These are phyloP conservation scores for Molossus alvarezi DNA, from an alignment of 2,797 vertebrate genomes.

Conservation along the genomic window DNA sequence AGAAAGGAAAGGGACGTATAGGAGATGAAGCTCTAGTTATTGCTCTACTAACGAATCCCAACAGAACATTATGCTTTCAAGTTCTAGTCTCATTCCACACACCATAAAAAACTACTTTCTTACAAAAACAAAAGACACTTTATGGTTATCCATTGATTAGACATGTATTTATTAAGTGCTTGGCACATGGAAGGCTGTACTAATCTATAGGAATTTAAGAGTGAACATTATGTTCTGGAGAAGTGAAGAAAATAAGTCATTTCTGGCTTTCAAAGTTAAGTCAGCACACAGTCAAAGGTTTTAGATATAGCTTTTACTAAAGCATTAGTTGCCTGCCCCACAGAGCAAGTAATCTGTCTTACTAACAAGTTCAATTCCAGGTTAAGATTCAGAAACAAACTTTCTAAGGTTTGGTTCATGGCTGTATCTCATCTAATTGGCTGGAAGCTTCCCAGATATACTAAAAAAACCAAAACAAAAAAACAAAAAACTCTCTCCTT, in stretches of 20 bases:
- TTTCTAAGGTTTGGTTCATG: constrained; percentile 43
- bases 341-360: neutral
- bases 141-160: neutral
- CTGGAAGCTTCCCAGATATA: constrained; percentile 27
- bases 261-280: constrained; percentile 21
- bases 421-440: neutral
- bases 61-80: neutral
- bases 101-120: constrained; percentile 10
- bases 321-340: constrained; percentile 20
- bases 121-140: neutral
- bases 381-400: constrained; percentile 60
- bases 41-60: neutral
- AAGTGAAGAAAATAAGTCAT: neutral
- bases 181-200: neutral
- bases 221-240: neutral
- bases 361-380: constrained; percentile 55
- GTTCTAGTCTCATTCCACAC: constrained; percentile 31
- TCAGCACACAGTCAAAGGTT: neutral
- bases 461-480: neutral
- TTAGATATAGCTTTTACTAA: constrained; percentile 34
- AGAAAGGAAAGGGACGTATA: neutral
- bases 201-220: neutral
- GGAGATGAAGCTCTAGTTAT: neutral
- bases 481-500: constrained; percentile 14
- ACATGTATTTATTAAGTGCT: neutral